Conservation (phyloP, 2,797 vertebrate species). For the Chaenodraco wilsoni region DNA sequence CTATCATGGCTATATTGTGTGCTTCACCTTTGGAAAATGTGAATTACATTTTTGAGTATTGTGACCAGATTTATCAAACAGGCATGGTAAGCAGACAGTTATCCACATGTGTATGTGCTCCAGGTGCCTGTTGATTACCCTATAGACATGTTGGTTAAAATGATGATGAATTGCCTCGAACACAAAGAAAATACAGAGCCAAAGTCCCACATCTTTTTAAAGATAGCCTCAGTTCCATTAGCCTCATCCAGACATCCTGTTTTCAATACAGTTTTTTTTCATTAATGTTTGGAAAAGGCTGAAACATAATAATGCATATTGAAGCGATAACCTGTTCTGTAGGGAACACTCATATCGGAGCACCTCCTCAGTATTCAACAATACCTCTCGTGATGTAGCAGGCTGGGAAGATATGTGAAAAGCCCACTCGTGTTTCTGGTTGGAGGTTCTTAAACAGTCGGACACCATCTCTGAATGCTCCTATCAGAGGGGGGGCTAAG, state of each 20-base stretch:
- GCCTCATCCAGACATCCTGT: not conserved
- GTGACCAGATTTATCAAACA: slow-evolving; percentile 41
- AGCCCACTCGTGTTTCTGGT: slow-evolving; percentile 11
- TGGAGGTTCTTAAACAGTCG: not conserved
- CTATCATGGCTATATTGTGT: slow-evolving; percentile 44
- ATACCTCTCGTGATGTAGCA: not conserved
- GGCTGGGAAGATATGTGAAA: not conserved
- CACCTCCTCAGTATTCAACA: slow-evolving; percentile 3
- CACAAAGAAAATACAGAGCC: slow-evolving; percentile 19
- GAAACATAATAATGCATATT: slow-evolving; percentile 3
- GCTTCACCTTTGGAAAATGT: slow-evolving; percentile 56
- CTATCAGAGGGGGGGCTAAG: not conserved
- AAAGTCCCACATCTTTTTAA: not conserved
- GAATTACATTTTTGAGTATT: slow-evolving; percentile 45
- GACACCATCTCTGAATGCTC: slow-evolving; percentile 5
- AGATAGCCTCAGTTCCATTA: not conserved
- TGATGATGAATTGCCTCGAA: slow-evolving; percentile 32
- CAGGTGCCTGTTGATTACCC: slow-evolving; percentile 31
- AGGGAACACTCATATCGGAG: not conserved
- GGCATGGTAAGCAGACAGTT: slow-evolving; percentile 12
- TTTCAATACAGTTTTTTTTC: slow-evolving; percentile 14
- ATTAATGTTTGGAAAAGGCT: slow-evolving; percentile 15
- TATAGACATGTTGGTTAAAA: slow-evolving; percentile 25
- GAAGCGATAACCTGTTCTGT: slow-evolving; percentile 1
- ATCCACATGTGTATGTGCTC: slow-evolving; percentile 21